Evolutionary conservation across 2,888 invertebrate species (phyloP), one percentile per base, ranked within the genome.

Genomic region (Eupithecia centaureata): DNA sequence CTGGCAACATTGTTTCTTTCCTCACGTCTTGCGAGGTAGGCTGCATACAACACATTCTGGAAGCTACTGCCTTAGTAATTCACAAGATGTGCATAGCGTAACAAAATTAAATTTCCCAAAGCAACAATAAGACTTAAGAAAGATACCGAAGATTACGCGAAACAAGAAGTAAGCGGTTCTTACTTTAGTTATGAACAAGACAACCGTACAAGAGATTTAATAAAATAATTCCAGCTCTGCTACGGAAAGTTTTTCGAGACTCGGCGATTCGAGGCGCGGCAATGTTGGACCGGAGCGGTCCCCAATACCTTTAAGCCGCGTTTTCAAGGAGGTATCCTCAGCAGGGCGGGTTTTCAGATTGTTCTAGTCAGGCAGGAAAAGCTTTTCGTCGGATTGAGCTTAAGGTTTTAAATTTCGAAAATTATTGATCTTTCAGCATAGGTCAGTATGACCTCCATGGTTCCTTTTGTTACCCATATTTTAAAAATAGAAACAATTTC

Each of bases 161-260:
- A 66, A 64, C 60, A 42, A 60, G 58, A 68, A 65, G 61, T 42
- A 52, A 28, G 56, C 54, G 52, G 51, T 38, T 56, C 54, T 12
- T 56, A 27, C 42, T 60, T 35, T 60, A 66, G 57, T 61, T 63
- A 70, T 63, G 66, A 63, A 73, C 73, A 68, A 70, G 67, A 73
- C 68, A 72, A 73, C 68, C 47, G 68, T 63, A 71, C 70, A 73
- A 74, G 73, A 74, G 71, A 72, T 74, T 73, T 73, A 74, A 74
- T 76, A 72, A 76, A 72, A 76, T 74, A 72, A 72, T 76, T 73
- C 72, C 73, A 65, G 71, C 71, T 66, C 65, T 62, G 62, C 65
- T 66, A 30, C 15, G 38, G 58, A 68, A 74, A 82, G 79, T 81
- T 82, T 80, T 75, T 76, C 77, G 76, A 76, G 78, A 77, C 65